Evolutionary conservation across 2,797 vertebrate species (phyloP), one percentile per base, ranked within the genome.

Genomic region (Mus caroli): DNA sequence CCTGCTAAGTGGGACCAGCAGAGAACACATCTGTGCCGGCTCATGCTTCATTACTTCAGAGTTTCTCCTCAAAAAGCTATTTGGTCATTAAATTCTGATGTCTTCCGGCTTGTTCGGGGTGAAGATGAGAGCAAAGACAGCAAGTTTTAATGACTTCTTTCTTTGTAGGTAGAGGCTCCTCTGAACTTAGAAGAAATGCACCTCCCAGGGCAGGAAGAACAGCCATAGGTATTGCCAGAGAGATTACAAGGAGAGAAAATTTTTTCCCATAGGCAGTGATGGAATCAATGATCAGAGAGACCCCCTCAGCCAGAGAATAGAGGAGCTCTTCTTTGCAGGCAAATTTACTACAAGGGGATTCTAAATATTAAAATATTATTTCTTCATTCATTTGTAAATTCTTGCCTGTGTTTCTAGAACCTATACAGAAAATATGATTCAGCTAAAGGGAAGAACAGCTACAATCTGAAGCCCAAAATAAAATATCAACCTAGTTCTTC

Each of bases 11-110:
- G 93, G 90, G 78, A 94, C 93, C 94, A 94, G 97, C 94, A 76
- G 58, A 94, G 86, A 40, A 37, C 87, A 97, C 96, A 94, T 97
- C 96, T 97, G 97, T 4, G 40, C 88, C 80, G 22, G 52, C 90
- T 93, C 94, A 97, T 1, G 95, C 96, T 88, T 94, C 97, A 97
- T 97, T 97, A 90, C 94, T 90, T 84, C 96, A 82, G n/a, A 64
- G 94, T 67, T 94, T 40, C 28, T 82, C 82, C 62, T 95, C 93
- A 71, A 73, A 96, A 96, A 92, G 67, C 92, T 93, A 31, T 88
- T 93, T 95, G 90, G 88, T 92, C 94, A 71, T 92, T 96, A 90
- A 88, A 95, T 96, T 94, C 93, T 43, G 94, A 79, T 84, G 88
- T 83, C 92, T 97, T 96, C 85, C 1, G 3, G 91, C 77, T 90